Base-by-base conservation (phyloP, 2,888 invertebrate species). In the Ceramica pisi region DNA sequence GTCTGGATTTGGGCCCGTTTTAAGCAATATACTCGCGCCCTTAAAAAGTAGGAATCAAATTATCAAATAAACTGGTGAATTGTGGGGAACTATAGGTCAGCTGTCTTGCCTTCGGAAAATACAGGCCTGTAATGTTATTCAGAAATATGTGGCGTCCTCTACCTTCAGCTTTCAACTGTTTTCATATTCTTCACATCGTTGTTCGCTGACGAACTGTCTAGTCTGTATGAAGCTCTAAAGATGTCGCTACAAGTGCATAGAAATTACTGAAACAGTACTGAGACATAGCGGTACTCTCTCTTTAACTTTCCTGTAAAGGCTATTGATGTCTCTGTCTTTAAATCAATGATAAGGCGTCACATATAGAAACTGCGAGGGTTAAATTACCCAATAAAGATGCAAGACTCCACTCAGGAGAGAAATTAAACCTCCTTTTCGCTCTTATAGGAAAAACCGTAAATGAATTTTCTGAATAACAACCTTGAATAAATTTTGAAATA, bases 281-380 rank as follows among this genome's bases (percentile, higher is more conserved):
- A 77, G 35, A 38, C 70, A 0, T 48, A 26, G 38, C 12, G 19
- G 7, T 57, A 21, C 5, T 70, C 72, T 70, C 70, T 51, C 50
- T 77, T 50, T 44, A n/a, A 31, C 10, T 2, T 31, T 48, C 41
- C 8, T 2, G 12, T 19, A 48, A 80, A 48, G 0, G 26, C 19
- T 53, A 26, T 21, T 51, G 26, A 1, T 46, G 10, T 62, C 67
- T 67, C 56, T 21, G 21, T 80, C 57, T 31, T 1, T 8, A 56
- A 75, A 80, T 77, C 76, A 23, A 77, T 80, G 67, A 38, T n/a
- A 26, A 23, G 61, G 81, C 35, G 61, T 44, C 8, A 10, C 21
- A 46, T 3, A 38, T 16, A n/a, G 4, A n/a, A 8, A 31, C n/a
- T 21, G 7, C 19, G 14, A 19, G 14, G 35, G 19, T 26, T 21